Evolutionary conservation across 2,113 vertebrate species (phyloP).

Genomic region (Xyliphius kryptos): DNA sequence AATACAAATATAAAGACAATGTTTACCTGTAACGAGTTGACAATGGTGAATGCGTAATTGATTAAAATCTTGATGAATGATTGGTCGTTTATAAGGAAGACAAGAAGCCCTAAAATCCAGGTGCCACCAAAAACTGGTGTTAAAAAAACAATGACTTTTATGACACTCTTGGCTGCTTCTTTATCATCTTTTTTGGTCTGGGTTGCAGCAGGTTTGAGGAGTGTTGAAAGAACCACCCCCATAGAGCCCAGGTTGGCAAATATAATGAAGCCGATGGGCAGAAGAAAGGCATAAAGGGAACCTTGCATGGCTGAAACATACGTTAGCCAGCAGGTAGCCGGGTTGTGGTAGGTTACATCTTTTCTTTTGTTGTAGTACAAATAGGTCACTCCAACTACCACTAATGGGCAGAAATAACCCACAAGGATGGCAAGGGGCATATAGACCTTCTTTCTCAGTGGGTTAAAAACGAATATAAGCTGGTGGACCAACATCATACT

Average conservation of each 20-base stretch:
- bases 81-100: not conserved
- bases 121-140: constrained; percentile 69
- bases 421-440: constrained; percentile 70
- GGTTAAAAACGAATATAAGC: constrained; percentile 83
- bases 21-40: constrained; percentile 72
- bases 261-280: constrained; percentile 75
- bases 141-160: constrained; percentile 68
- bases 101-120: constrained; percentile 60
- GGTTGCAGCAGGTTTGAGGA: constrained; percentile 66
- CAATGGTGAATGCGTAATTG: constrained; percentile 60
- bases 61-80: not conserved
- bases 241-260: constrained; percentile 76
- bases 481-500: constrained; percentile 88
- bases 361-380: constrained; percentile 62
- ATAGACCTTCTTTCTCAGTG: constrained; percentile 76
- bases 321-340: constrained; percentile 74
- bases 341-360: constrained; percentile 49
- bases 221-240: constrained; percentile 77
- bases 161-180: constrained; percentile 62
- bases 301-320: constrained; percentile 56
- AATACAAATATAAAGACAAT: too few relatives aligned
- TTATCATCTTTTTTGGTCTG: constrained; percentile 60
- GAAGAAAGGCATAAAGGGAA: constrained; percentile 74
- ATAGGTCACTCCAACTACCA: constrained; percentile 74
- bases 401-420: constrained; percentile 76